phyloP scores from a whole-genome alignment of 2,113 vertebrate genomes.

The Tichodroma muraria region DNA sequence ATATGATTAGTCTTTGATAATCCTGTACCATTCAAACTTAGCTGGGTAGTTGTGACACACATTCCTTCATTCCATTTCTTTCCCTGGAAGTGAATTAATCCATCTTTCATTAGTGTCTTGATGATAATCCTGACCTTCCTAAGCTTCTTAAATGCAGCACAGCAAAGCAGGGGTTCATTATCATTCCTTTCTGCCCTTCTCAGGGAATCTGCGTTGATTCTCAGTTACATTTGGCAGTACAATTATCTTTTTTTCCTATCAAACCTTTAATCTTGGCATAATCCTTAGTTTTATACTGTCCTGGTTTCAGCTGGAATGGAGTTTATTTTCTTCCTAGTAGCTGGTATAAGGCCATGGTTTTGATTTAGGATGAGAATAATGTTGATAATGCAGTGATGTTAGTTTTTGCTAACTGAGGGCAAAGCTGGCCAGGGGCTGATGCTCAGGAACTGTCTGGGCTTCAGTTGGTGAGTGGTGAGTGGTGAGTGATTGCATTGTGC shows the following conservation, averaged over 20 bases:
- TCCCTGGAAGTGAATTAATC: not conserved
- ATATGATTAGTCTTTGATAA: not conserved
- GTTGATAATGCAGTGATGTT: not conserved
- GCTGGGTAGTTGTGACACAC: not conserved
- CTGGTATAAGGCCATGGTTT: not conserved
- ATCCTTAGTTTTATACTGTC: not conserved
- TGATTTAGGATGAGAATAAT: not conserved
- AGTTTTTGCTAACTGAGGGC: not conserved
- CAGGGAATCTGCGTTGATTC: not conserved
- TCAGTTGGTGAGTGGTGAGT: not conserved
- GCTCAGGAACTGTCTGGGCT: not conserved
- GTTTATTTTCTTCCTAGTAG: not conserved
- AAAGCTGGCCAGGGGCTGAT: not conserved
- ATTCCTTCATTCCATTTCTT: not conserved
- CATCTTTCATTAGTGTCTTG: not conserved
- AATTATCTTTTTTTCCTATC: not conserved
- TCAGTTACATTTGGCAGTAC: not conserved
- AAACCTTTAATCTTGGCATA: not conserved
- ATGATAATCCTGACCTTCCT: not conserved
- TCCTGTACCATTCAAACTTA: not conserved
- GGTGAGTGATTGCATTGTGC: not conserved
- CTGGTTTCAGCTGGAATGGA: not conserved
- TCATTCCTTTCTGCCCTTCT: not conserved
- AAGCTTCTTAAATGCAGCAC: not conserved
- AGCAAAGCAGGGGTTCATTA: not conserved